A percentile compares a stretch with the other conserved stretches of the same genome.
Evolutionary conservation across 2,888 invertebrate species (phyloP).

Genomic region (Macrosoma leucophasiata): DNA sequence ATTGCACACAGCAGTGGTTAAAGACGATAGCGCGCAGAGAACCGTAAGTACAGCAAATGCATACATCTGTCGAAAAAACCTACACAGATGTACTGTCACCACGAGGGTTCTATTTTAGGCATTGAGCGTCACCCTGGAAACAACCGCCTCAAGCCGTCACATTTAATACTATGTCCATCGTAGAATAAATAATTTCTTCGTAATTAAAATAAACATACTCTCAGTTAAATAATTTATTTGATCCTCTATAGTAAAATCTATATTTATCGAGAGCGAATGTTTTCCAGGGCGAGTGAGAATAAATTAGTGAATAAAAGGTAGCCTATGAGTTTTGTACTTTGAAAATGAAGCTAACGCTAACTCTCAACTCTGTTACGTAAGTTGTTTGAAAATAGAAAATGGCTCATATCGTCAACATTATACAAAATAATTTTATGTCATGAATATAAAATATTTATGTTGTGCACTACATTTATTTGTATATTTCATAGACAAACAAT

Average conservation of each 20-base stretch:
- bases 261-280: conserved; percentile 43
- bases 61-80: conserved; percentile 27
- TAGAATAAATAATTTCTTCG: conserved; percentile 62
- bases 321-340: conserved; percentile 68
- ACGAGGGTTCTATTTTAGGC: no score
- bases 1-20: conserved; percentile 65
- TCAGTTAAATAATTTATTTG: conserved; percentile 61
- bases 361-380: no score
- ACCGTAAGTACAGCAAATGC: conserved; percentile 52
- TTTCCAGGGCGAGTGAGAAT: conserved; percentile 48
- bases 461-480: conserved; percentile 13
- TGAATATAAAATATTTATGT: conserved; percentile 1
- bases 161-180: conserved; percentile 52
- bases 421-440: conserved; percentile 3
- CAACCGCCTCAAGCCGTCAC: conserved; percentile 43
- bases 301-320: conserved; percentile 46
- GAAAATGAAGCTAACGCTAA: conserved; percentile 52
- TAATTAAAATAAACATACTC: conserved; percentile 57
- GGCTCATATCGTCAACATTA: background rate
- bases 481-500: no score
- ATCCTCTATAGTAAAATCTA: conserved; percentile 50
- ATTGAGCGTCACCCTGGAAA: conserved; percentile 31
- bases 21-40: conserved; percentile 49
- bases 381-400: no score
- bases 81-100: conserved; percentile 27